Evolutionary conservation across 2,113 vertebrate species (phyloP).

Genomic region (Oceanodroma tethys): DNA sequence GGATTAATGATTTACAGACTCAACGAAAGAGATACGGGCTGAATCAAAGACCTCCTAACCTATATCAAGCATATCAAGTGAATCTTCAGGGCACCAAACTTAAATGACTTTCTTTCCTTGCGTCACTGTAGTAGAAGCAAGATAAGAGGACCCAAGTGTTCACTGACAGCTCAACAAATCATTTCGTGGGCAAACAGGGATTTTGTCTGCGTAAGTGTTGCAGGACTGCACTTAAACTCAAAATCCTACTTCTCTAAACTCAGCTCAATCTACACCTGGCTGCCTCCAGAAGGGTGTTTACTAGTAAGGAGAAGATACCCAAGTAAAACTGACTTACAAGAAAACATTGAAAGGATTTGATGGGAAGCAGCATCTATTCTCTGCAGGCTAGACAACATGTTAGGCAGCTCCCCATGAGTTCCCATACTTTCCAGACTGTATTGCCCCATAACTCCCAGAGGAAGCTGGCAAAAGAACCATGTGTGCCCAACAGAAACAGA

Average conservation of each 20-base stretch:
- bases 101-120: background rate
- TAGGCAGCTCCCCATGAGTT: background rate
- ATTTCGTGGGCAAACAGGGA: background rate
- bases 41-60: slow-evolving; percentile 10
- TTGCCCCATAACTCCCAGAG: background rate
- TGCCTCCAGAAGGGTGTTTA: background rate
- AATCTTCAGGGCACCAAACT: background rate
- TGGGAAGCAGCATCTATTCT: background rate
- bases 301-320: background rate
- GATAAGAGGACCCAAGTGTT: background rate
- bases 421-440: background rate
- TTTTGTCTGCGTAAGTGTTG: background rate
- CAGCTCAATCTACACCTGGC: background rate
- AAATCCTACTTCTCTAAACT: background rate
- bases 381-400: background rate
- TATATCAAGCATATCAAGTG: background rate
- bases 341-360: background rate
- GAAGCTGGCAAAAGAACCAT: background rate
- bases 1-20: slow-evolving; percentile 20
- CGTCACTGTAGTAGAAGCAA: fast-evolving
- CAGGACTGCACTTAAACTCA: background rate
- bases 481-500: background rate
- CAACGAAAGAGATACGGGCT: background rate
- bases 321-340: background rate
- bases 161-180: background rate